Percentiles rank a stretch among this genome's conserved stretches.
Conservation (phyloP, 2,113 vertebrate genomes). For the Pelmatolapia mariae region DNA sequence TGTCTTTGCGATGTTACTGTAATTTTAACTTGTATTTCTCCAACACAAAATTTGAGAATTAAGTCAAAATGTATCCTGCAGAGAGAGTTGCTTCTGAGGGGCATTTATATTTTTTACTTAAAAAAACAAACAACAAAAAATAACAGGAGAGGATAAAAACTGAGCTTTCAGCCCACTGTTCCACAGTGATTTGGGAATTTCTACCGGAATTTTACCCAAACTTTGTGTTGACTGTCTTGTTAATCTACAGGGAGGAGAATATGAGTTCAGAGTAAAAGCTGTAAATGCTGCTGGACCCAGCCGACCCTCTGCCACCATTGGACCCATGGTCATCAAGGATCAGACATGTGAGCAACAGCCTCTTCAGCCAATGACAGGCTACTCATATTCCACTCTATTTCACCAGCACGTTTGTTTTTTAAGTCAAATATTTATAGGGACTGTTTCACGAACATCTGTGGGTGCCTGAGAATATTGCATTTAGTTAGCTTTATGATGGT, state of each 20-base stretch:
- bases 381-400: not conserved
- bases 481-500: not conserved
- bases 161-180: not conserved
- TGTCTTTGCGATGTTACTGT: not conserved
- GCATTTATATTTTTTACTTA: not conserved
- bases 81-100: not conserved
- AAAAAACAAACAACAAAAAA: not conserved
- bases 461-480: not conserved
- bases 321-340: constrained; percentile 90
- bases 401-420: not conserved
- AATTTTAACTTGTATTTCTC: not conserved
- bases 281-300: constrained; percentile 93
- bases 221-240: not conserved
- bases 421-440: not conserved
- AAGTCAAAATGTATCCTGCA: not conserved
- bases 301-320: constrained; percentile 87
- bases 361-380: not conserved
- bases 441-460: not conserved
- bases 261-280: constrained; percentile 97
- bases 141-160: not conserved
- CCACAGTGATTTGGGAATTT: not conserved
- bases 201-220: not conserved
- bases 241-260: constrained; percentile 82
- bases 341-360: constrained; percentile 87
- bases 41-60: not conserved